These are phyloP conservation scores for Herminia tarsipennalis DNA, from an alignment of 2,888 invertebrate genomes.

Conservation along the genomic window DNA sequence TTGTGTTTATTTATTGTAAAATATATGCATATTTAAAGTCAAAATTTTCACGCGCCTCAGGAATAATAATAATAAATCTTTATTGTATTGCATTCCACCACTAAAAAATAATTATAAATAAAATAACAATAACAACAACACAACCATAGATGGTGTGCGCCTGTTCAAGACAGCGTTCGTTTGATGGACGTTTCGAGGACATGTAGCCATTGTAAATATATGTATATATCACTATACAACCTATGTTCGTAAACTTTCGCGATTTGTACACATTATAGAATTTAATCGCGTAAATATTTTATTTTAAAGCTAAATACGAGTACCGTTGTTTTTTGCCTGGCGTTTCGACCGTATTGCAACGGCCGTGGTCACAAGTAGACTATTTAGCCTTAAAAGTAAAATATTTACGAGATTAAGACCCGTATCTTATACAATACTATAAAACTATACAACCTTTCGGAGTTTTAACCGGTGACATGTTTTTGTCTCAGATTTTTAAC, in stretches of 20 bases:
- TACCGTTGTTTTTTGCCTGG: no score
- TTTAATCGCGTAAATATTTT: no score
- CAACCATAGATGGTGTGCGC: slow-evolving; percentile 2
- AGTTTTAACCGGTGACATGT: slow-evolving; percentile 8
- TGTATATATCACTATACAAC: slow-evolving; percentile 5
- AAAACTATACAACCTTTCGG: slow-evolving; percentile 8
- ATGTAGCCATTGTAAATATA: slow-evolving; percentile 7
- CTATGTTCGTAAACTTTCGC: no score
- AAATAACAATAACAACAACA: slow-evolving; percentile 2
- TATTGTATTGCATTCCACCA: slow-evolving; percentile 5
- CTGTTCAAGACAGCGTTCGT: slow-evolving; percentile 1
- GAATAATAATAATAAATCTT: background rate
- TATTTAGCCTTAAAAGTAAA: no score
- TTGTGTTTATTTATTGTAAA: background rate
- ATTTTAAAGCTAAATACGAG: no score
- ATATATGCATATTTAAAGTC: background rate
- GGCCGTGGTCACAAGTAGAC: no score
- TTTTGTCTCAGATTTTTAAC: slow-evolving; percentile 18
- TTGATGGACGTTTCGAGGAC: slow-evolving; percentile 6
- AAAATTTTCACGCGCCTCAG: no score
- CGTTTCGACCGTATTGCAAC: no score
- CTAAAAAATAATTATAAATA: background rate
- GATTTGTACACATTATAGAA: no score
- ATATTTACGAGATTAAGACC: no score
- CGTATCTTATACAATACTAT: no score